Conservation (phyloP, 2,113 vertebrate species). For the Percopsis transmontana region DNA sequence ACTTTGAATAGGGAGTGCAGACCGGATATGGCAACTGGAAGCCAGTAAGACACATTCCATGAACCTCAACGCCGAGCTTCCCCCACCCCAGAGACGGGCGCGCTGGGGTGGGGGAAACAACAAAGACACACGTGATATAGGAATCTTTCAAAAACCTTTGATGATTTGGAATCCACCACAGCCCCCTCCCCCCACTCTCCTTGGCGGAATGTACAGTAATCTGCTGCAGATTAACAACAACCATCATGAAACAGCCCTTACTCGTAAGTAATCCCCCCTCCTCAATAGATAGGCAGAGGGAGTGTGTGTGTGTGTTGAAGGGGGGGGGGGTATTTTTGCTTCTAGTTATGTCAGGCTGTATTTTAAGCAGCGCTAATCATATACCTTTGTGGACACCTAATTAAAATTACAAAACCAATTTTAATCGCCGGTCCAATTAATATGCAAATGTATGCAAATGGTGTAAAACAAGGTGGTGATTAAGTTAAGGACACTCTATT, state of each 20-base stretch:
- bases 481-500: conserved; percentile 99
- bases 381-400: conserved; percentile 99
- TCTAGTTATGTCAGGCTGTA: conserved; percentile 99
- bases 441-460: conserved; percentile 99
- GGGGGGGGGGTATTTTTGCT: conserved; percentile 87
- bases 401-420: conserved; percentile 99
- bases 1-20: too few relatives aligned
- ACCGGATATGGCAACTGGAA: too few relatives aligned
- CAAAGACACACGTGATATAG: conserved; percentile 78
- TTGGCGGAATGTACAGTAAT: conserved; percentile 91
- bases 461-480: conserved; percentile 99
- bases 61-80: too few relatives aligned
- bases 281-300: conserved; percentile 40
- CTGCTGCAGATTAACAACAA: conserved; percentile 98
- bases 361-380: conserved; percentile 99
- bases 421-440: conserved; percentile 99
- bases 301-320: conserved; percentile 50
- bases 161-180: conserved; percentile 78
- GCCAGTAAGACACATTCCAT: too few relatives aligned
- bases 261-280: conserved; percentile 95
- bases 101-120: neutral
- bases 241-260: conserved; percentile 99
- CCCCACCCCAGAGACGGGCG: conserved; percentile 1
- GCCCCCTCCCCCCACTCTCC: conserved; percentile 70
- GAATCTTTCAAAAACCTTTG: conserved; percentile 85